Percentiles rank a stretch among this genome's conserved stretches.
Evolutionary conservation across 2,113 vertebrate species (phyloP).

Genomic region (Rhea americana): DNA sequence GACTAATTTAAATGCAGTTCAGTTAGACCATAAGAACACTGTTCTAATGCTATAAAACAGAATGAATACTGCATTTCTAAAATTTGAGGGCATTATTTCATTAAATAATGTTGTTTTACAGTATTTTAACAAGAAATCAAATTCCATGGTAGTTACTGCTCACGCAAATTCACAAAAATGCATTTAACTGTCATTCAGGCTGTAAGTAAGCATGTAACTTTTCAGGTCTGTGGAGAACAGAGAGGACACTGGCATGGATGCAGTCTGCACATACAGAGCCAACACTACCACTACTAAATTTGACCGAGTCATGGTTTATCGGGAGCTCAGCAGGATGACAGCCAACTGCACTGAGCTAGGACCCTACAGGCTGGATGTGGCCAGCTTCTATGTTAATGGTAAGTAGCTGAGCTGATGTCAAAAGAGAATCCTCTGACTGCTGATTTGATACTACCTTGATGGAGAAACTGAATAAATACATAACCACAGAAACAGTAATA

Average conservation of each 20-base stretch:
- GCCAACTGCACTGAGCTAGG: background rate
- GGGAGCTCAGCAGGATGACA: background rate
- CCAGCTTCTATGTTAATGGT: constrained; percentile 36
- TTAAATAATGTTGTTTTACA: background rate
- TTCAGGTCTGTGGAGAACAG: background rate
- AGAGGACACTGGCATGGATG: constrained; percentile 2
- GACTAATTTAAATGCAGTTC: background rate
- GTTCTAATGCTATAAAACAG: background rate
- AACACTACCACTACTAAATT: background rate
- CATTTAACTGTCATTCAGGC: background rate
- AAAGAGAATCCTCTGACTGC: background rate
- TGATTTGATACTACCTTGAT: background rate
- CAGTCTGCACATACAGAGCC: constrained; percentile 13
- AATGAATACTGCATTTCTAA: background rate
- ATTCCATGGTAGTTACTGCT: background rate
- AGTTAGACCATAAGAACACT: background rate
- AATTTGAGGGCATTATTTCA: background rate
- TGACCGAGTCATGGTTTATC: background rate
- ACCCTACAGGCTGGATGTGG: constrained; percentile 7
- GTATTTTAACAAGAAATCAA: background rate
- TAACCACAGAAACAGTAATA: background rate
- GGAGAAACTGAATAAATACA: background rate
- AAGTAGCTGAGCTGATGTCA: background rate
- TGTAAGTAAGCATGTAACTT: rapidly evolving
- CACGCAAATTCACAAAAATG: background rate